Evolutionary conservation across 2,113 vertebrate genomes (phyloP).

Genomic region (Notarius quadriscutis): DNA sequence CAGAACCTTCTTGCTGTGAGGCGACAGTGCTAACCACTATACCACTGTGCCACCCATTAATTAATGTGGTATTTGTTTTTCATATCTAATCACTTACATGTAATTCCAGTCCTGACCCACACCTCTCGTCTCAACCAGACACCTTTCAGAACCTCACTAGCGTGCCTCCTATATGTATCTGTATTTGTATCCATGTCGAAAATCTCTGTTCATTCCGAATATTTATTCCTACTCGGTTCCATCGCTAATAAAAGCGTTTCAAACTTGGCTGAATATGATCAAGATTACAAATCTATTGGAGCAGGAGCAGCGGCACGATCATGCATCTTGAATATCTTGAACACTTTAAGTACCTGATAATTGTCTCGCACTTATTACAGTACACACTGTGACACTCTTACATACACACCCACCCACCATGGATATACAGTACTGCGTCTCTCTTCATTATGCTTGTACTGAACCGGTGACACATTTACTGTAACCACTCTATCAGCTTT

Average conservation of each 20-base stretch:
- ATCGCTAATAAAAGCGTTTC: background rate
- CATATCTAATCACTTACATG: background rate
- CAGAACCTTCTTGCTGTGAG: too few species aligned
- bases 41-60: too few species aligned
- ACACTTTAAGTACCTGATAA: background rate
- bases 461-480: constrained; percentile 13
- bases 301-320: background rate
- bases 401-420: background rate
- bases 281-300: background rate
- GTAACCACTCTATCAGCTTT: constrained; percentile 14
- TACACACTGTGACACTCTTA: background rate
- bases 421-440: background rate
- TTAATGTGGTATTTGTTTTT: background rate
- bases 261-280: background rate
- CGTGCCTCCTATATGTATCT: background rate
- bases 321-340: background rate
- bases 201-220: background rate
- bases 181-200: background rate
- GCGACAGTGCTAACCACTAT: too few species aligned
- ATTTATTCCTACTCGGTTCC: background rate
- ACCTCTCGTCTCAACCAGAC: background rate
- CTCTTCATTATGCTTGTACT: constrained; percentile 21
- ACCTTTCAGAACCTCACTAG: background rate
- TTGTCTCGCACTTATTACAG: background rate
- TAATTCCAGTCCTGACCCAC: background rate